phyloP scores from a whole-genome alignment of 2,888 invertebrate genomes.

The Tetragnatha montana region DNA sequence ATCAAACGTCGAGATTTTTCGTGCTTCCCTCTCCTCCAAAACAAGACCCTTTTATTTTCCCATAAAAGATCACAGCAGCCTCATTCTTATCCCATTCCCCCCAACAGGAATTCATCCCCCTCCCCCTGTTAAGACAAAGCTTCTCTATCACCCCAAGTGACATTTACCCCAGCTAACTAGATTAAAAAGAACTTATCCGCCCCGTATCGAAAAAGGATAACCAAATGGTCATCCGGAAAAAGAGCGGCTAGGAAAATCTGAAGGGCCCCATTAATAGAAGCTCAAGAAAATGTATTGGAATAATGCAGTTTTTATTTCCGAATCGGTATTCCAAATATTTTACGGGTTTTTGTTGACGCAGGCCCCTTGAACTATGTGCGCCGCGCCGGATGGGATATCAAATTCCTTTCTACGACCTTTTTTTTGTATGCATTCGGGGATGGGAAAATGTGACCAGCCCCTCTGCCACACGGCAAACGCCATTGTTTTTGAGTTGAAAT shows the following conservation, averaged over 20 bases:
- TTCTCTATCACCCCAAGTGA: too few species aligned
- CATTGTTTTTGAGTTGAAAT: constrained; percentile 58
- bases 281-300: constrained; percentile 12
- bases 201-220: neutral
- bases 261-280: neutral
- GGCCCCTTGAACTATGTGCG: constrained; percentile 14
- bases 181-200: neutral
- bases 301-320: constrained; percentile 16
- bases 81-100: too few species aligned
- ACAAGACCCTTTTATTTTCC: too few species aligned
- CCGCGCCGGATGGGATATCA: constrained; percentile 43
- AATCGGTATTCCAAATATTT: constrained; percentile 29
- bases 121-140: too few species aligned
- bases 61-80: too few species aligned
- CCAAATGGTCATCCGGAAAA: neutral
- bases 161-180: neutral
- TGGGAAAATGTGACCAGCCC: constrained; percentile 38
- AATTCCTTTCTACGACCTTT: constrained; percentile 39
- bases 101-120: too few species aligned
- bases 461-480: constrained; percentile 45
- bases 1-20: too few species aligned
- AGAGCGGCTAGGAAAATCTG: neutral
- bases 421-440: constrained; percentile 45
- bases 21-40: too few species aligned
- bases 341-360: constrained; percentile 43